These are phyloP conservation scores for Melanotaenia maccullochi DNA, from an alignment of 2,797 vertebrate species.

Conservation along the genomic window DNA sequence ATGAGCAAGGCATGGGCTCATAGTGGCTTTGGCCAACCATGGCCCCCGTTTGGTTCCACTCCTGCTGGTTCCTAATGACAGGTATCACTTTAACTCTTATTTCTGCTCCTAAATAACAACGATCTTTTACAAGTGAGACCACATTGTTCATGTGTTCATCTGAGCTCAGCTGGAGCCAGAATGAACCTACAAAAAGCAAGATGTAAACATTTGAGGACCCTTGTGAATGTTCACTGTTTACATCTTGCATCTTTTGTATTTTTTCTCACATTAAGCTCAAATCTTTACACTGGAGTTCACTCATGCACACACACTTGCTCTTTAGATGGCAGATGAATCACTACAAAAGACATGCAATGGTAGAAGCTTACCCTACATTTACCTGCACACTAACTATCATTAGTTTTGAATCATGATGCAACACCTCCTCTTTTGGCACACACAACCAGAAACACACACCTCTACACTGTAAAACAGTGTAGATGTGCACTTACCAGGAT, in stretches of 20 bases:
- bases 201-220: too few species aligned
- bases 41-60: too few species aligned
- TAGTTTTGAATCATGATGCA: conserved; percentile 19
- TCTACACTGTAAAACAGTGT: conserved; percentile 49
- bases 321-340: conserved; percentile 16
- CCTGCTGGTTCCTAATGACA: neutral
- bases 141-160: conserved; percentile 15
- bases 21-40: too few species aligned
- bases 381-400: conserved; percentile 19
- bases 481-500: conserved; percentile 79
- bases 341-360: neutral
- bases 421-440: conserved; percentile 10
- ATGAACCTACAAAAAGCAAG: conserved; percentile 4
- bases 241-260: neutral
- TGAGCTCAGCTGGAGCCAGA: conserved; percentile 22
- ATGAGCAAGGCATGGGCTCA: too few species aligned
- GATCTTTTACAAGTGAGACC: conserved; percentile 33
- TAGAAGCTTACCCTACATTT: conserved; percentile 3
- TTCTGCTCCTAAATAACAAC: conserved; percentile 28
- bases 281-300: neutral
- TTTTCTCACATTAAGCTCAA: conserved; percentile 1
- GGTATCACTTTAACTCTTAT: conserved; percentile 20
- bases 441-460: conserved; percentile 37
- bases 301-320: neutral
- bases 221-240: too few species aligned